Evolutionary conservation across 2,797 vertebrate species (phyloP).

Genomic region (Hippocampus kuda): DNA sequence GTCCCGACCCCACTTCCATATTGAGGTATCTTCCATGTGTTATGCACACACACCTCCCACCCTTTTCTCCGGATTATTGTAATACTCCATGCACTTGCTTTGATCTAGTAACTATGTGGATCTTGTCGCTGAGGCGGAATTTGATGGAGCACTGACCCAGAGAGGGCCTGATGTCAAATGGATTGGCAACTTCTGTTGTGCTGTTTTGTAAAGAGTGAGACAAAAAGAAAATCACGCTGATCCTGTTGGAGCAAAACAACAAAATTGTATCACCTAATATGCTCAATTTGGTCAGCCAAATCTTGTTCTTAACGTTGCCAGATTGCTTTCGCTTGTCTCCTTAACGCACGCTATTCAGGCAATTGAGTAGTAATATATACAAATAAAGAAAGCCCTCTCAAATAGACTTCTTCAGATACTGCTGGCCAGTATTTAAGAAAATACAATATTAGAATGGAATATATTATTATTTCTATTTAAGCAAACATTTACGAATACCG

Average conservation of each 20-base stretch:
- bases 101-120: constrained; percentile 64
- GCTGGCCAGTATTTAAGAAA: too few relatives aligned
- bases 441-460: too few relatives aligned
- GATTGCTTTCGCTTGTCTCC: too few relatives aligned
- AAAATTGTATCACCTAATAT: neutral
- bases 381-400: too few relatives aligned
- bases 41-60: constrained; percentile 39
- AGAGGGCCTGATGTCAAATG: neutral
- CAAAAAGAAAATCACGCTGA: neutral
- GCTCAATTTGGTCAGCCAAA: neutral
- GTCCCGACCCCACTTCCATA: constrained; percentile 64
- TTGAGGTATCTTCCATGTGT: constrained; percentile 53
- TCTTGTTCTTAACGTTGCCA: too few relatives aligned
- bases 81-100: constrained; percentile 58
- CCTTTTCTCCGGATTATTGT: constrained; percentile 50
- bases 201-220: neutral
- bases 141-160: constrained; percentile 44
- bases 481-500: too few relatives aligned
- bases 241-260: neutral
- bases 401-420: too few relatives aligned
- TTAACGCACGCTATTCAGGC: too few relatives aligned
- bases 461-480: too few relatives aligned
- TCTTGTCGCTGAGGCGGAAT: constrained; percentile 51
- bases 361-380: too few relatives aligned
- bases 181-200: neutral